These are phyloP conservation scores for Sinocyclocheilus anophthalmus DNA, from an alignment of 2,113 vertebrate genomes.

Conservation along the genomic window DNA sequence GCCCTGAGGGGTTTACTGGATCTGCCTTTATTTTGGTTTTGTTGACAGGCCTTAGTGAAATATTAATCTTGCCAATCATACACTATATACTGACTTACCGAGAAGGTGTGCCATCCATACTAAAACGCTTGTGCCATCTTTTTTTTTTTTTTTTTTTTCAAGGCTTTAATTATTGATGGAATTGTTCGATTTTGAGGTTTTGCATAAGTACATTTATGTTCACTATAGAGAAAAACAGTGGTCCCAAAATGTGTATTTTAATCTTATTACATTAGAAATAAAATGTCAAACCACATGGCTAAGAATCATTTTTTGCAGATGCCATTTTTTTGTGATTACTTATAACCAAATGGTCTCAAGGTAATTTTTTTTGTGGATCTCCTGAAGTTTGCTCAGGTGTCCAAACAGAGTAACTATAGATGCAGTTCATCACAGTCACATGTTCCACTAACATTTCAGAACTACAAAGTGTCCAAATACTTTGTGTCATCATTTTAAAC, in stretches of 20 bases:
- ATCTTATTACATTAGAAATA: not conserved
- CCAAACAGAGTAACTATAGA: not conserved
- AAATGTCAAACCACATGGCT: not conserved
- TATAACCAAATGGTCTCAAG: too few species aligned
- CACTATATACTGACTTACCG: not conserved
- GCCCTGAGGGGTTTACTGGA: constrained; percentile 48
- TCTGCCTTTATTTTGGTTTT: constrained; percentile 53
- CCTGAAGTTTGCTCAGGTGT: not conserved
- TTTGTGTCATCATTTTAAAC: not conserved
- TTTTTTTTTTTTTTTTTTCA: too few species aligned
- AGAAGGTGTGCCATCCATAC: constrained; percentile 18
- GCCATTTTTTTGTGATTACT: not conserved
- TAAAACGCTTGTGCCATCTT: not conserved
- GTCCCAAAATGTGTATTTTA: too few species aligned
- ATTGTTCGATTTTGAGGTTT: not conserved
- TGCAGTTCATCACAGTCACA: not conserved
- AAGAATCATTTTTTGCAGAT: not conserved
- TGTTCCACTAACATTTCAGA: too few species aligned
- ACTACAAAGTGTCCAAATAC: not conserved
- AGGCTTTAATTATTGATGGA: not conserved
- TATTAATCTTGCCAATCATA: constrained; percentile 56
- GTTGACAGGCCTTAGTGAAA: constrained; percentile 53
- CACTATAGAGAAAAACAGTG: not conserved
- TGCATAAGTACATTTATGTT: not conserved
- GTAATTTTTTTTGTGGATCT: not conserved